phyloP scores from a whole-genome alignment of 2,888 invertebrate species.

The Phrixothrix hirtus region DNA sequence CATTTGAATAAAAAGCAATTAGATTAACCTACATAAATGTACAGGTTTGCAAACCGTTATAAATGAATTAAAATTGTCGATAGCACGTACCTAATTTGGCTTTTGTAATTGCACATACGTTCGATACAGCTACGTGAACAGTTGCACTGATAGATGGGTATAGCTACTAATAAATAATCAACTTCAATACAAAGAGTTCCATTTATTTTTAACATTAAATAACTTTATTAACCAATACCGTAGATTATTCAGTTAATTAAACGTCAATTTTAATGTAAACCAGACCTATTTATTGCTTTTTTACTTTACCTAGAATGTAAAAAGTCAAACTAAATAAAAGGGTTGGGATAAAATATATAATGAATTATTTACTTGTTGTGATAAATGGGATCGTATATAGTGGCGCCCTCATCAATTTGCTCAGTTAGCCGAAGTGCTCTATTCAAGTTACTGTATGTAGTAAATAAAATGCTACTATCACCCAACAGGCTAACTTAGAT shows the following conservation, averaged over 20 bases:
- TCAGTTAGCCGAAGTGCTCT: constrained; percentile 18
- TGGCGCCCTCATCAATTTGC: constrained; percentile 21
- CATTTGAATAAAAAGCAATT: background rate
- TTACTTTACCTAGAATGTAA: constrained; percentile 2
- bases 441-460: constrained; percentile 16
- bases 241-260: constrained; percentile 10
- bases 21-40: background rate
- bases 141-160: too few relatives aligned
- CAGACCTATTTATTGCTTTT: background rate
- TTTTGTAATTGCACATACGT: background rate
- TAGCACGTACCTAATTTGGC: background rate
- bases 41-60: background rate
- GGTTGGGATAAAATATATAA: constrained; percentile 11
- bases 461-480: constrained; percentile 18
- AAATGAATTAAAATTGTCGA: constrained; percentile 1
- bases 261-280: background rate
- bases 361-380: constrained; percentile 20
- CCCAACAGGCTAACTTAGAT: constrained; percentile 11
- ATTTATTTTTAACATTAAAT: too few relatives aligned
- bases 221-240: too few relatives aligned
- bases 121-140: background rate
- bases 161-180: too few relatives aligned
- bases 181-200: too few relatives aligned
- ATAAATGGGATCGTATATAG: constrained; percentile 12
- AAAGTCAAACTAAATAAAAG: constrained; percentile 9